Evolutionary conservation across 37 sponge, comb jelly and placozoan genomes (phyloP).

Genomic region (Chondrilla cf. caribensis): DNA sequence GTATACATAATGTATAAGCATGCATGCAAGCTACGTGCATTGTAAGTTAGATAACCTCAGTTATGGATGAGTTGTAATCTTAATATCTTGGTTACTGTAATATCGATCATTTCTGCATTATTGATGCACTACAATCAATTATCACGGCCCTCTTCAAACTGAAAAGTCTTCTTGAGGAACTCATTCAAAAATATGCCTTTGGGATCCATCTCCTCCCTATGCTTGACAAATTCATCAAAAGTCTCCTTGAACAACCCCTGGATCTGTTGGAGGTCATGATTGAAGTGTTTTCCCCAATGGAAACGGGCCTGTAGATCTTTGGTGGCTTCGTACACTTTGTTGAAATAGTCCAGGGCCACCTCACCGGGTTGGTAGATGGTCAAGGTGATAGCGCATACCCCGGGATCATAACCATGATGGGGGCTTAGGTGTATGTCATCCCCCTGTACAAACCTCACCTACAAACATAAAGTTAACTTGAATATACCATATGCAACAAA

Average conservation of each 20-base stretch:
- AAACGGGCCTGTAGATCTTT: constrained; percentile 21
- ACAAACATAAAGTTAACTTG: not conserved
- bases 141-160: too few relatives aligned
- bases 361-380: constrained; percentile 40
- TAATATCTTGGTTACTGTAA: too few relatives aligned
- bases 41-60: too few relatives aligned
- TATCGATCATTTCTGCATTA: too few relatives aligned
- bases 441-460: constrained; percentile 52
- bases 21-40: too few relatives aligned
- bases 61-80: too few relatives aligned
- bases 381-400: constrained; percentile 56
- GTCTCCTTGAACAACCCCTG: constrained; percentile 20
- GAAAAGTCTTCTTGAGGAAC: constrained; percentile 22
- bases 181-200: constrained; percentile 43
- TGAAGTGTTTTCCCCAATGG: constrained; percentile 60
- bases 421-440: constrained; percentile 54
- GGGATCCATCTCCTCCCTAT: constrained; percentile 33
- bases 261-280: not conserved
- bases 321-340: constrained; percentile 32
- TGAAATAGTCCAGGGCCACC: constrained; percentile 32
- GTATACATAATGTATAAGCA: too few relatives aligned
- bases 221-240: constrained; percentile 8
- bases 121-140: too few relatives aligned
- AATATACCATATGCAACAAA: not conserved
- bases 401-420: not conserved